Percentiles rank a stretch among this genome's conserved stretches.
These are phyloP conservation scores for Onychomys leucogaster DNA, from an alignment of 2,797 vertebrate species.

Conservation along the genomic window DNA sequence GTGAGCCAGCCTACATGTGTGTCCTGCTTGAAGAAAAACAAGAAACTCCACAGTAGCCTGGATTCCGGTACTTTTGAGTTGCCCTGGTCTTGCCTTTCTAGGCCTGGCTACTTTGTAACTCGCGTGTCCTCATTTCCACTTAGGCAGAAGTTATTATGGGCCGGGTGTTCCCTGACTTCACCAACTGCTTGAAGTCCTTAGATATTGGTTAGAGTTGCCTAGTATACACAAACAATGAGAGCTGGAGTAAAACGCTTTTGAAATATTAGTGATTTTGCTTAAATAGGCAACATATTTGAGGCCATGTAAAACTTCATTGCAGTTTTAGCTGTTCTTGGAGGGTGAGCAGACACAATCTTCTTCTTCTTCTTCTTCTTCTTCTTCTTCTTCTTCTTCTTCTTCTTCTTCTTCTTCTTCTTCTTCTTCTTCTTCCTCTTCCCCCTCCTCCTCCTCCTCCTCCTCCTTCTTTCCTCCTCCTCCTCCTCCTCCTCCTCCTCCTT, in stretches of 20 bases:
- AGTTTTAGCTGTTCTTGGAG: neutral
- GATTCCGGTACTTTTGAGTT: neutral
- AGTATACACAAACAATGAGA: neutral
- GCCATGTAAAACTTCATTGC: neutral
- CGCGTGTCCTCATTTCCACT: fast-evolving
- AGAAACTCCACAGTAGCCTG: neutral
- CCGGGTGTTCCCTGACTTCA: neutral
- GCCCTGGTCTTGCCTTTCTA: neutral
- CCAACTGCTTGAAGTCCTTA: neutral
- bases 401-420: too few species aligned
- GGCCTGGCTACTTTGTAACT: neutral
- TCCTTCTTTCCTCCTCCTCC: too few species aligned
- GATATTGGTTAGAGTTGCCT: neutral
- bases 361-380: neutral
- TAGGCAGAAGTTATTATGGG: neutral
- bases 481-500: too few species aligned
- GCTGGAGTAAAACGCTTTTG: slow-evolving; percentile 10
- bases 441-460: too few species aligned
- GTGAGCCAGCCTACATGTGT: neutral
- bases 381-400: too few species aligned
- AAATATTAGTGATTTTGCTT: neutral
- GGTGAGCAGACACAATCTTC: neutral
- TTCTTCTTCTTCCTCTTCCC: too few species aligned
- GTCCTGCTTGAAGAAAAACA: neutral
- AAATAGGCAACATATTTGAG: neutral